Evolutionary conservation across 2,888 invertebrate genomes (phyloP).

Genomic region (Drosophila buzzatii): DNA sequence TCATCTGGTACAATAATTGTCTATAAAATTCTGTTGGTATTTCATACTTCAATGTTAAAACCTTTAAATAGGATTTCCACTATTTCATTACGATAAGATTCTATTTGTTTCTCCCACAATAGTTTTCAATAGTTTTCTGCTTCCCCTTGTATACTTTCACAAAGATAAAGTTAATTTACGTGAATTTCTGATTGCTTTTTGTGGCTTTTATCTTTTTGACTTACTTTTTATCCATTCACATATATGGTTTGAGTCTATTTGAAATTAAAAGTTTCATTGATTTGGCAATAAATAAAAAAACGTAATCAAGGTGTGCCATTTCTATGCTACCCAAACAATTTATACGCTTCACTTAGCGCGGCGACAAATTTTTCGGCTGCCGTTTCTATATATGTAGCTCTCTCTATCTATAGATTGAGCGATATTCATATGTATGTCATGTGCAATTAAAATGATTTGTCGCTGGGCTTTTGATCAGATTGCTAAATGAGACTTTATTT

Average conservation of each 20-base stretch:
- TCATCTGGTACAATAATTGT: no score
- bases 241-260: background rate
- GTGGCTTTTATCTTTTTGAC: background rate
- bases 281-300: conserved; percentile 9
- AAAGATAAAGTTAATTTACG: background rate
- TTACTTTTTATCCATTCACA: conserved; percentile 1
- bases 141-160: background rate
- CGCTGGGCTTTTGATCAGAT: conserved; percentile 13
- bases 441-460: conserved; percentile 29
- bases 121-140: background rate
- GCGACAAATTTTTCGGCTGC: conserved; percentile 39
- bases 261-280: conserved; percentile 17
- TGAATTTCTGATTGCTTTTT: background rate
- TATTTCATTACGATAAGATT: background rate
- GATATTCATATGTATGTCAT: conserved; percentile 8
- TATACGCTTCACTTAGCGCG: conserved; percentile 51
- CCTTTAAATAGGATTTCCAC: no score
- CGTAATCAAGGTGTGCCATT: conserved; percentile 35
- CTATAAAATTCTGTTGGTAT: no score
- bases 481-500: conserved; percentile 5
- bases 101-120: background rate
- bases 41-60: no score
- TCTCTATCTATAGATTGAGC: conserved; percentile 1
- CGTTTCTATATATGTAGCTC: conserved; percentile 6
- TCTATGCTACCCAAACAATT: conserved; percentile 31